Conservation (phyloP, 2,113 vertebrate genomes). For the Tupaia tana region DNA sequence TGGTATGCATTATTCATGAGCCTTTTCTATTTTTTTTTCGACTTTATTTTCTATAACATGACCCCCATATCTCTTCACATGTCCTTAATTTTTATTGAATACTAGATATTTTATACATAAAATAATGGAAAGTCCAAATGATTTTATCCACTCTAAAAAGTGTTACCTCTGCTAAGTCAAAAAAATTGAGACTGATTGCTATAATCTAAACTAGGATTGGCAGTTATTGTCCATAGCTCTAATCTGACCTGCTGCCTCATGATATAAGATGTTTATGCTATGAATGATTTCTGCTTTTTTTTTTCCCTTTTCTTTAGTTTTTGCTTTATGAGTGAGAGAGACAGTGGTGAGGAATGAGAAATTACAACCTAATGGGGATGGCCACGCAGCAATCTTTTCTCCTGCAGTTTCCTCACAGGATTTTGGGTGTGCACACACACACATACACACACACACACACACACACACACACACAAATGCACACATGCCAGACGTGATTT, state of each 20-base stretch:
- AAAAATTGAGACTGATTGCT: no score
- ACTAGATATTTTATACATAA: accelerated
- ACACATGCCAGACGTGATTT: no score
- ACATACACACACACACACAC: no score
- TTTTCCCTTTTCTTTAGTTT: not conserved
- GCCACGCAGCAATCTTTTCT: no score
- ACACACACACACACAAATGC: no score
- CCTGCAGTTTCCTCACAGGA: no score
- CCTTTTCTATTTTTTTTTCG: not conserved
- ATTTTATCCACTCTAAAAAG: accelerated
- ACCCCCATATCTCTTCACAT: not conserved
- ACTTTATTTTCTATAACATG: not conserved
- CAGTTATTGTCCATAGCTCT: not conserved
- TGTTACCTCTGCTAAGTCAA: accelerated
- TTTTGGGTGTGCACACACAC: no score
- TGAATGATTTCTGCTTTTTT: not conserved
- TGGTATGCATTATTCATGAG: no score
- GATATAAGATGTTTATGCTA: not conserved
- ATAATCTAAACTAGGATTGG: not conserved
- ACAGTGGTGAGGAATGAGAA: no score
- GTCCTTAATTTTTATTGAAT: not conserved
- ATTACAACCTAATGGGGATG: no score
- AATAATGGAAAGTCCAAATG: not conserved
- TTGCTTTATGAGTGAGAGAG: no score
- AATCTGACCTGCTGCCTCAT: not conserved